Evolutionary conservation across 2,113 vertebrate species (phyloP).

Genomic region (Caloenas nicobarica): DNA sequence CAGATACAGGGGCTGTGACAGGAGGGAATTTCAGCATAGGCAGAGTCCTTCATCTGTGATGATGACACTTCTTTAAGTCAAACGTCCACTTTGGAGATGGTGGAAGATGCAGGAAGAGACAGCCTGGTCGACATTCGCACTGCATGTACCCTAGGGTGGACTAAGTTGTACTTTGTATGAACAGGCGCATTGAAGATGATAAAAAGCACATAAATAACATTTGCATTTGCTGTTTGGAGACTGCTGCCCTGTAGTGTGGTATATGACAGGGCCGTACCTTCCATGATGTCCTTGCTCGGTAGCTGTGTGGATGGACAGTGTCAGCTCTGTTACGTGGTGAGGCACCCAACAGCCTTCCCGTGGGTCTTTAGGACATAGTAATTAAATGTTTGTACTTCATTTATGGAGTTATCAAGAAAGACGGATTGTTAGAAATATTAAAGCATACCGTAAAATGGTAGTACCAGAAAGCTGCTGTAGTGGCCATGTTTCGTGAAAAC

Average conservation of each 20-base stretch:
- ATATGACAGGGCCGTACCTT: rapidly evolving
- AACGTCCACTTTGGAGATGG: not conserved
- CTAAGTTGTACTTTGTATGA: rapidly evolving
- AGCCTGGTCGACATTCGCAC: no score
- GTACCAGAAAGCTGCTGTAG: no score
- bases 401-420: not conserved
- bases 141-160: not conserved
- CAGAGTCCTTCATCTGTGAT: not conserved
- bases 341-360: no score
- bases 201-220: rapidly evolving
- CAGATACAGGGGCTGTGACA: not conserved
- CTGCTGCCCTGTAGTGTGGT: not conserved
- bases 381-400: not conserved
- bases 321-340: not conserved
- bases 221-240: not conserved
- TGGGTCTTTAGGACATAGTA: not conserved
- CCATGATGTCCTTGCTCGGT: not conserved
- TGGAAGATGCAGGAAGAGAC: not conserved
- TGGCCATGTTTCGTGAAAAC: no score
- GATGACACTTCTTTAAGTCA: not conserved
- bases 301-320: no score
- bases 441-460: no score
- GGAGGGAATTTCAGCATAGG: not conserved
- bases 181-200: not conserved
- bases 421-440: no score